Conservation (phyloP, 2,797 vertebrate species). For the Enteromius mattozi region DNA sequence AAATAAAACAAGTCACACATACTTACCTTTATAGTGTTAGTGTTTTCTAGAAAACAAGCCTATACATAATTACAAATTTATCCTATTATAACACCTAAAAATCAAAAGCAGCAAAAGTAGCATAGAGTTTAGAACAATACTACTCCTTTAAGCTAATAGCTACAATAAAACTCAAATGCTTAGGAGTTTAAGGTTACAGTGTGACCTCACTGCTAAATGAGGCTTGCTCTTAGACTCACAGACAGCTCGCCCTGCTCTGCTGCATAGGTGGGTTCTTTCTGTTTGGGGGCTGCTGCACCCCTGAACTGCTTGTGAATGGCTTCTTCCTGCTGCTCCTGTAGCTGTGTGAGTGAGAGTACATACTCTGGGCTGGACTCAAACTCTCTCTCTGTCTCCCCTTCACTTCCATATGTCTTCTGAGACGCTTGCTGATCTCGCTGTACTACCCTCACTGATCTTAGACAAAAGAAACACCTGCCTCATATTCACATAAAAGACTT, state of each 20-base stretch:
- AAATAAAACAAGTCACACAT: neutral
- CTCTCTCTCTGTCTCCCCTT: constrained; percentile 80
- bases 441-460: constrained; percentile 38
- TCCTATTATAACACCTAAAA: neutral
- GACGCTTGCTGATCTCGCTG: neutral
- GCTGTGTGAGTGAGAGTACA: constrained; percentile 60
- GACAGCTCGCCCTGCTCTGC: constrained; percentile 53
- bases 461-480: constrained; percentile 45
- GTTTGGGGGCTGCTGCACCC: constrained; percentile 69
- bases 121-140: neutral
- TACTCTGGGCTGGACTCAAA: constrained; percentile 80
- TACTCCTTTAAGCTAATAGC: no score
- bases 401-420: constrained; percentile 75
- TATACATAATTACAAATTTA: neutral
- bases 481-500: constrained; percentile 21
- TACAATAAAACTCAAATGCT: neutral
- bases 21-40: neutral
- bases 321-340: constrained; percentile 73
- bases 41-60: neutral
- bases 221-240: constrained; percentile 51
- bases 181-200: neutral
- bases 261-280: constrained; percentile 38
- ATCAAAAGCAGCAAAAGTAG: neutral
- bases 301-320: constrained; percentile 68
- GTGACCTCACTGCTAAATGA: constrained; percentile 2